A percentile compares a stretch with the other conserved stretches of the same genome.
Conservation (phyloP, 2,113 vertebrate genomes). For the Pseudopipra pipra region DNA sequence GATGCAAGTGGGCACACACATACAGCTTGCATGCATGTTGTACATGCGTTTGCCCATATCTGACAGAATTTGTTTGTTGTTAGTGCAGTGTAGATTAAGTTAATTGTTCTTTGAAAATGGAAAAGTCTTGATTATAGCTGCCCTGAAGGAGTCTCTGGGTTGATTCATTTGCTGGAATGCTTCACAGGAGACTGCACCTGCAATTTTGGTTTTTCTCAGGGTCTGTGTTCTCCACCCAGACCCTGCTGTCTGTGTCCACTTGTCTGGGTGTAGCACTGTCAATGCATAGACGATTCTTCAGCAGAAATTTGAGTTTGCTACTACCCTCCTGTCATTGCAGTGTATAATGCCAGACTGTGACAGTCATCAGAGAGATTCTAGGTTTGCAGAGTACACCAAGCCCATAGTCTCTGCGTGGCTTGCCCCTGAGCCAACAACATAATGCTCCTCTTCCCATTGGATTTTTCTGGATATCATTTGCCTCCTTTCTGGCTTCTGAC, state of each 20-base stretch:
- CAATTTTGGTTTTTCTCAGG: background rate
- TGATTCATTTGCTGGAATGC: background rate
- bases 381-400: background rate
- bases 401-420: background rate
- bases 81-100: background rate
- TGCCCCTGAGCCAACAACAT: rapidly evolving
- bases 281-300: background rate
- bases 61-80: background rate
- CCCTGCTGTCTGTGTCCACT: rapidly evolving
- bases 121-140: background rate
- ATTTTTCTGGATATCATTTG: background rate
- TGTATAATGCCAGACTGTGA: background rate
- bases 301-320: background rate
- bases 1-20: background rate
- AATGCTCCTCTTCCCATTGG: rapidly evolving
- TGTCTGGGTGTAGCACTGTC: background rate
- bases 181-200: background rate
- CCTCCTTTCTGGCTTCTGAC: background rate
- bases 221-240: background rate
- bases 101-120: background rate
- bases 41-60: background rate
- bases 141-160: background rate
- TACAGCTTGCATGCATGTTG: background rate
- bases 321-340: background rate
- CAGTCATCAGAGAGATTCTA: background rate